Conservation (phyloP, 1,140 invertebrate species). For the Phymorhynchus buccinoides region DNA sequence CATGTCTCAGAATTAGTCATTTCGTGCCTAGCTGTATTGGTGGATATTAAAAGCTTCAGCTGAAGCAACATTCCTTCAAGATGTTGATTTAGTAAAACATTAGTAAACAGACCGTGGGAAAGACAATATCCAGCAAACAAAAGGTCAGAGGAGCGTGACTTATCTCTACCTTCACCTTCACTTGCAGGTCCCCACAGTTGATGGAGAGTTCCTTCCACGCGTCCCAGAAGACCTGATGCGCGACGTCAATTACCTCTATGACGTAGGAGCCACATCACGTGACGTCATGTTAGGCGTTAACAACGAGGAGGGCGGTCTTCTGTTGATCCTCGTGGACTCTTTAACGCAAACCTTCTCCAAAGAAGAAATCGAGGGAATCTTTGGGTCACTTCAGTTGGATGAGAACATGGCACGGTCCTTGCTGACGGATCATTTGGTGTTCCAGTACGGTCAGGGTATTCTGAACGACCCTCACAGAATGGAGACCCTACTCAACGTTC, state of each 20-base stretch:
- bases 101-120: neutral
- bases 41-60: too few relatives aligned
- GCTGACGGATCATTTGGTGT: neutral
- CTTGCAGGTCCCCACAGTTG: conserved; percentile 41
- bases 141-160: neutral
- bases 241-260: conserved; percentile 24
- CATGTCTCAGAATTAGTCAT: neutral
- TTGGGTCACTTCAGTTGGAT: too few relatives aligned
- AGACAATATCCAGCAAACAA: neutral
- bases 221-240: conserved; percentile 26
- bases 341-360: neutral
- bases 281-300: conserved; percentile 28
- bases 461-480: neutral
- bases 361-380: too few relatives aligned
- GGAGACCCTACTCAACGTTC: neutral
- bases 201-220: conserved; percentile 42
- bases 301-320: conserved; percentile 15
- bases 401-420: neutral
- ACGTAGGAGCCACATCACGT: neutral
- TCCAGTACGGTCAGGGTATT: neutral
- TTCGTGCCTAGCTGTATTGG: too few relatives aligned
- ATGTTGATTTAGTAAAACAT: neutral
- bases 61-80: too few relatives aligned
- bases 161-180: neutral
- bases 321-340: neutral